Conservation (phyloP, 2,888 invertebrate genomes). For the Drosophila hamatofila region DNA sequence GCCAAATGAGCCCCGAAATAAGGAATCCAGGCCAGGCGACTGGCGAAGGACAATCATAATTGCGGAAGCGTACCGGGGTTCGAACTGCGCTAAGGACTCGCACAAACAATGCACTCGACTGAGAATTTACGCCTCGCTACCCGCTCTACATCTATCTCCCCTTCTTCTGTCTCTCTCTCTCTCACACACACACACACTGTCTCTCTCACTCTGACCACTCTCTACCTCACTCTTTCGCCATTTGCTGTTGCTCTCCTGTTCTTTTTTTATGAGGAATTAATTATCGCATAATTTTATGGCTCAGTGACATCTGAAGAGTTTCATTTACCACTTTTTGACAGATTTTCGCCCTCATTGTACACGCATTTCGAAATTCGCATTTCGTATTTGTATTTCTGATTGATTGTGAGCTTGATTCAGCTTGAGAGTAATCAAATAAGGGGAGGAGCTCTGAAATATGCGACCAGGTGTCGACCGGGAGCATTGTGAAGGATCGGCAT, state of each 20-base stretch:
- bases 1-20: constrained; percentile 56
- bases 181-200: background rate
- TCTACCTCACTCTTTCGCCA: constrained; percentile 4
- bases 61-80: constrained; percentile 60
- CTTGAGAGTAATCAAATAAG: background rate
- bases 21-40: constrained; percentile 58
- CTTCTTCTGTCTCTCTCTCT: background rate
- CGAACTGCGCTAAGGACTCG: constrained; percentile 44
- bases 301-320: constrained; percentile 83
- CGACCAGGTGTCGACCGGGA: constrained; percentile 18
- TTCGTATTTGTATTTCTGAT: constrained; percentile 46
- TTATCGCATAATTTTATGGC: constrained; percentile 84
- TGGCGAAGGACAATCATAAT: constrained; percentile 78
- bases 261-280: constrained; percentile 75
- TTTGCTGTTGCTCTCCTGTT: constrained; percentile 35
- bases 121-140: constrained; percentile 39
- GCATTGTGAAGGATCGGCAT: constrained; percentile 18
- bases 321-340: constrained; percentile 79
- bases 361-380: constrained; percentile 21
- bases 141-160: constrained; percentile 8
- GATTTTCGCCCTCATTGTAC: constrained; percentile 65
- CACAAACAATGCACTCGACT: constrained; percentile 66
- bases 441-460: constrained; percentile 18
- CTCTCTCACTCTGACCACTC: too few relatives aligned
- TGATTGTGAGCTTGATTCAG: constrained; percentile 30